A percentile compares a stretch with the other conserved stretches of the same genome.
These are phyloP conservation scores for Montipora sp. DNA, from an alignment of 64 coral and sea anemone genomes.

Conservation along the genomic window DNA sequence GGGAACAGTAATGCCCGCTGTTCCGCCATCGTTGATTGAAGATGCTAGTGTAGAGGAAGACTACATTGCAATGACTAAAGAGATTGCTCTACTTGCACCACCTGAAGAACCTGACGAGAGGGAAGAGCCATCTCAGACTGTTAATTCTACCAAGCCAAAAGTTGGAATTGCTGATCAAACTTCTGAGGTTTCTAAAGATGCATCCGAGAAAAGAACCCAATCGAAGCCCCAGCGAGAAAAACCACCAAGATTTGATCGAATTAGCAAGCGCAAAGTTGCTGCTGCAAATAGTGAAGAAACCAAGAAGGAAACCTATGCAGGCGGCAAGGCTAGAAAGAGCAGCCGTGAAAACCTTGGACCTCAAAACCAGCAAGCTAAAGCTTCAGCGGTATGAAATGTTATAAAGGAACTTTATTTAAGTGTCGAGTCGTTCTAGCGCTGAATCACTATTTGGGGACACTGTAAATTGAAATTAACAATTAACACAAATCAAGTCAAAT, in stretches of 20 bases:
- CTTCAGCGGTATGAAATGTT: constrained; percentile 4
- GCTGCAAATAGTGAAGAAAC: constrained; percentile 29
- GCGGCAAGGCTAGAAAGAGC: neutral
- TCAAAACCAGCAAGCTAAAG: constrained; percentile 16
- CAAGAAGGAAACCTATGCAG: constrained; percentile 39
- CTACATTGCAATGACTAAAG: constrained; percentile 66
- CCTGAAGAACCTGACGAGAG: constrained; percentile 69
- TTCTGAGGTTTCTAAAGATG: constrained; percentile 3
- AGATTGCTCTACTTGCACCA: constrained; percentile 65
- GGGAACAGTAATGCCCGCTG: constrained; percentile 48
- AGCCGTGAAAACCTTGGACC: neutral
- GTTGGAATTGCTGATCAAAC: constrained; percentile 20
- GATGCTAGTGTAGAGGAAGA: constrained; percentile 63
- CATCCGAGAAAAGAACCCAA: constrained; percentile 63
- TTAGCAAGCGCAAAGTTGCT: constrained; percentile 63
- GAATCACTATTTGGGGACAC: no score
- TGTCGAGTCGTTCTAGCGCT: no score
- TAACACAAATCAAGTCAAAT: no score
- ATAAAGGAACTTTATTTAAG: no score
- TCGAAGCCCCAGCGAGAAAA: constrained; percentile 82
- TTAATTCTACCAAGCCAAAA: constrained; percentile 2
- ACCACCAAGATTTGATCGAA: constrained; percentile 84
- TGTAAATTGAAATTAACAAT: no score
- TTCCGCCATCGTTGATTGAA: constrained; percentile 22
- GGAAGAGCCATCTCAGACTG: constrained; percentile 24